Evolutionary conservation across 2,797 vertebrate genomes (phyloP), one percentile per base, ranked within the genome.

Genomic region (Schizothorax lantsangensis): DNA sequence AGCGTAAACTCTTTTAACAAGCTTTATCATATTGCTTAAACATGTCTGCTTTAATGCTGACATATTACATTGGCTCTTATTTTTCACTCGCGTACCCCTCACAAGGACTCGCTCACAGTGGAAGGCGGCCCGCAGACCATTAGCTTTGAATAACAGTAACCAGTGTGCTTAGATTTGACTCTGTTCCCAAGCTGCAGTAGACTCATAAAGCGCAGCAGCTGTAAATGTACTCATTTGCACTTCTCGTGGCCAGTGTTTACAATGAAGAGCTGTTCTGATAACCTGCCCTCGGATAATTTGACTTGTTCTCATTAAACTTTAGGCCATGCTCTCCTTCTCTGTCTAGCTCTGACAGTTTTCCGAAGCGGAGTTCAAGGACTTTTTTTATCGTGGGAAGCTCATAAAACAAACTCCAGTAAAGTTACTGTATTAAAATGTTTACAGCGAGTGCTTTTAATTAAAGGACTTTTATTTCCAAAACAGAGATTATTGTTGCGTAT

Each of bases 141-240:
- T 91, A 89, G 84, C 69, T 84, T 81, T 87, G 89, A 89, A 89
- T 87, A 89, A 88, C 89, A 91, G 90, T 93, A 92, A 93, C 93
- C 91, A 93, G 85, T 88, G 43, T 83, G 90, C 91, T 91, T 89
- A 89, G 93, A 90, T 91, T 92, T 85, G 54, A 73, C 85, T 85
- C 52, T 69, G 92, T 87, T 92, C 90, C 87, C 84, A 92, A 92
- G 93, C 91, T 88, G 89, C 89, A 89, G 86, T 86, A 89, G 88
- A 88, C 91, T 92, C 87, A 87, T 95, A 92, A 94, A 93, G 89
- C 91, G 91, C 89, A 91, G 92, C 91, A 93, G 92, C 91, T 94
- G 92, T 90, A 93, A 93, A 86, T 87, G 91, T 92, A 91, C 93
- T 92, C 91, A 91, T 92, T 92, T 92, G 88, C 90, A 90, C 91